phyloP scores from a whole-genome alignment of 92 coral and sea anemone species.

The Ricordea florida region DNA sequence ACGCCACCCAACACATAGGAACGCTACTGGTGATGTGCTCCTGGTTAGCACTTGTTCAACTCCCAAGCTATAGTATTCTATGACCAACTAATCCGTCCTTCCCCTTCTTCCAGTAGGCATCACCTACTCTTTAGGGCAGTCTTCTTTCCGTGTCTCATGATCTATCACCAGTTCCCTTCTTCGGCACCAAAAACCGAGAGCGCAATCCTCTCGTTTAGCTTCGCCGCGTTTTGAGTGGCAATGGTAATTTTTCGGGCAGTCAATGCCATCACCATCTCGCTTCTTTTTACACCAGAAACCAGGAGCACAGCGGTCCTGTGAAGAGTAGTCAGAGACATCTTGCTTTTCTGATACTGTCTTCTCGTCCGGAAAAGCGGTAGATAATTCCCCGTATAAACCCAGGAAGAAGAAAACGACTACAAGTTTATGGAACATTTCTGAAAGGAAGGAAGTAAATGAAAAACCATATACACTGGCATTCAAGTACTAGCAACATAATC shows the following conservation, averaged over 20 bases:
- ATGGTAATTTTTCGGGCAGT: slow-evolving; percentile 61
- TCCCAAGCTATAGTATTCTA: no score
- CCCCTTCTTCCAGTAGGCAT: background rate
- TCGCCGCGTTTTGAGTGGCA: slow-evolving; percentile 54
- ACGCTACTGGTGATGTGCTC: no score
- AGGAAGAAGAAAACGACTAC: slow-evolving; percentile 33
- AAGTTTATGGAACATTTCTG: slow-evolving; percentile 43
- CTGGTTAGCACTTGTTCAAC: no score
- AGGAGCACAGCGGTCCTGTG: slow-evolving; percentile 60
- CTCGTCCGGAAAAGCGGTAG: slow-evolving; percentile 5
- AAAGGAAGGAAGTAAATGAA: background rate
- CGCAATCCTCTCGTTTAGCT: slow-evolving; percentile 55
- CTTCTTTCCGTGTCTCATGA: slow-evolving; percentile 39
- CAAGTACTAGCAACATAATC: no score
- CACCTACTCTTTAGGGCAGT: slow-evolving; percentile 43
- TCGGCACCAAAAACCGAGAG: slow-evolving; percentile 82
- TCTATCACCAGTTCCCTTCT: slow-evolving; percentile 56
- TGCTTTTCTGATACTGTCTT: slow-evolving; percentile 7
- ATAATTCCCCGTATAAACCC: slow-evolving; percentile 42
- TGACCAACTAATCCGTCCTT: no score
- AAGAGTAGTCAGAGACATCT: background rate
- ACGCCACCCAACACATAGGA: no score
- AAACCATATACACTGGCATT: background rate
- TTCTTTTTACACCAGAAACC: slow-evolving; percentile 65
- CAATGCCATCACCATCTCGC: slow-evolving; percentile 44